A percentile compares a stretch with the other conserved stretches of the same genome.
phyloP scores from a whole-genome alignment of 2,888 invertebrate species.

The Drosophila borborema region DNA sequence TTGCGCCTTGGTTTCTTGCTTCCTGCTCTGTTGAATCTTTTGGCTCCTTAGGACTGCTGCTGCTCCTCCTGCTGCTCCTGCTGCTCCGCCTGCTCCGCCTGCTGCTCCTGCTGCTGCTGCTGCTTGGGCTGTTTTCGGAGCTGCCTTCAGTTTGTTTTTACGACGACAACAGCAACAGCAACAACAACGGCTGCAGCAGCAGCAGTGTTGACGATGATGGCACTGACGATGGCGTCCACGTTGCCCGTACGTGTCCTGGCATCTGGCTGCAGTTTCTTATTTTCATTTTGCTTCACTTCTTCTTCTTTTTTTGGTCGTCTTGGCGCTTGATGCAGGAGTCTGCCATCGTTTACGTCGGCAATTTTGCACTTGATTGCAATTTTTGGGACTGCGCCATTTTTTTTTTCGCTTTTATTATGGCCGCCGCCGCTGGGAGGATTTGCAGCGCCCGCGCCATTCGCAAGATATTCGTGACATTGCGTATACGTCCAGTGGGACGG shows the following conservation, averaged over 20 bases:
- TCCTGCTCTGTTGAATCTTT: conserved; percentile 4
- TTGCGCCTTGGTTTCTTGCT: conserved; percentile 8
- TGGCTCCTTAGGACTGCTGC: conserved; percentile 54
- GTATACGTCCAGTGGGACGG: conserved; percentile 74
- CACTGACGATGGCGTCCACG: conserved; percentile 58
- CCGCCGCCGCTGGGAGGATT: conserved; percentile 22
- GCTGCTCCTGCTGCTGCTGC: conserved; percentile 30
- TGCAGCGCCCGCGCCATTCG: conserved; percentile 5
- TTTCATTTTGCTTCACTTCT: conserved; percentile 17
- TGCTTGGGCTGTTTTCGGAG: conserved; percentile 61
- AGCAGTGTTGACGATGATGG: conserved; percentile 47
- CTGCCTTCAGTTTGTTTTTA: conserved; percentile 75
- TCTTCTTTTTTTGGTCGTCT: neutral
- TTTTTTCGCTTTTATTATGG: conserved; percentile 48
- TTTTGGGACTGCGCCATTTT: conserved; percentile 78
- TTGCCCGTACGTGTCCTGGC: conserved; percentile 77
- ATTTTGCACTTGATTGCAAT: conserved; percentile 84
- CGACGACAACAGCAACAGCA: conserved; percentile 63
- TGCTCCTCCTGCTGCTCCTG: conserved; percentile 10
- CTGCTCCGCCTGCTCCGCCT: conserved; percentile 24
- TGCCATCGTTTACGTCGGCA: conserved; percentile 82
- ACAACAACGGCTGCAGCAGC: neutral
- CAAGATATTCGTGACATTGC: conserved; percentile 61
- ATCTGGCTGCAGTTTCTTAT: conserved; percentile 70
- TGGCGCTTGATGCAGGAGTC: neutral